Evolutionary conservation across 92 coral and sea anemone genomes (phyloP), one percentile per base, ranked within the genome.

Genomic region (Porites lobata): DNA sequence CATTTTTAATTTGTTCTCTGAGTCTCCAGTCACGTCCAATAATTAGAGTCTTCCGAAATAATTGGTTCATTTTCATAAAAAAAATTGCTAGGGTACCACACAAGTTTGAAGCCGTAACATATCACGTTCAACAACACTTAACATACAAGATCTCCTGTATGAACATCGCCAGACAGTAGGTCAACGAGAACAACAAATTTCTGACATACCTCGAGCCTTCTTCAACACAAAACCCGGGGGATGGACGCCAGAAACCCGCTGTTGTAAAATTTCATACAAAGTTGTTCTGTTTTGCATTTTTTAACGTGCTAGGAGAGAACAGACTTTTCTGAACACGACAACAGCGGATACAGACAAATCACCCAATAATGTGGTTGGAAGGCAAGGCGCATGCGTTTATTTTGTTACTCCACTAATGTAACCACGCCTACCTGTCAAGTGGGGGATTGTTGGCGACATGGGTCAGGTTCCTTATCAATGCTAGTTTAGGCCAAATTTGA

Each of bases 121-220:
- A 68, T 0, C 12, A 4, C 21, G 1, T 38, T 3, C 13, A 56
- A 14, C 61, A 62, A 38, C 47, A 38, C 47, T 38, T 62, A 14
- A 14, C 15, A 56, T 9, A 62, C 66, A 62, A 15, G 22, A 62
- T 20, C 66, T 1, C 66, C 66, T 17, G 20, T 3, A 2, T 7
- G 15, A 56, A 56, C 13, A 56, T 14, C 3, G 14, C 15, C 15
- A 14, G 43, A 29, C 75, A 12, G 18, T 15, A 8, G 1, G n/a
- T 52, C 9, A 47, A 10, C 76, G 52, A 47, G 54, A 24, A 53
- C 50, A 10, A 12, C 80, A n/a, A 22, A 20, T 24, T 22, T 57
- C 50, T 1, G 61, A 62, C 81, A 80, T 72, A 95, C 98, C 98
- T 93, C 98, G 88, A 22, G 96, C 98, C 38, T 84, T 92, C 18